Conservation (phyloP, 2,888 invertebrate genomes). For the Eremobia ochroleuca region DNA sequence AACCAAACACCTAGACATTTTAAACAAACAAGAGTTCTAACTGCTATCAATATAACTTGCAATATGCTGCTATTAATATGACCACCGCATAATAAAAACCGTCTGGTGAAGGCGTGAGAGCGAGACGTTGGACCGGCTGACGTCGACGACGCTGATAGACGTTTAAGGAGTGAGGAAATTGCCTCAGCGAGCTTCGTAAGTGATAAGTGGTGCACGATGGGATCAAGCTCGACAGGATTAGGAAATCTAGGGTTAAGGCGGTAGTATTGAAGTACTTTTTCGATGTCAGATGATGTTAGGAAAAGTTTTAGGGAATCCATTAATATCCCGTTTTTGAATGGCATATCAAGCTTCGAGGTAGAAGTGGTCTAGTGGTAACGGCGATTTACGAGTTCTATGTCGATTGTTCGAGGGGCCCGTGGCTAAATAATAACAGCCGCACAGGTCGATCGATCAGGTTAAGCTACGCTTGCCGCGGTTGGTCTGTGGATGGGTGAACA, state of each 20-base stretch:
- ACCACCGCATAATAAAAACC: conserved; percentile 1
- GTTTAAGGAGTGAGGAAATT: conserved; percentile 38
- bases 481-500: too few relatives aligned
- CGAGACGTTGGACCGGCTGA: conserved; percentile 6
- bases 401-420: too few relatives aligned
- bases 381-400: too few relatives aligned
- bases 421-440: too few relatives aligned
- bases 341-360: not conserved
- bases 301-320: not conserved
- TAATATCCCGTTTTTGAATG: not conserved
- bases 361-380: too few relatives aligned
- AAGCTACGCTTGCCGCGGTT: too few relatives aligned
- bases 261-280: conserved; percentile 5
- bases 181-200: conserved; percentile 17
- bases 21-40: not conserved
- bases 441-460: too few relatives aligned
- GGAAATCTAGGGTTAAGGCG: conserved; percentile 11
- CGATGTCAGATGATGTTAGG: not conserved
- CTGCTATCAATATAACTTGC: conserved; percentile 1
- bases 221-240: conserved; percentile 14
- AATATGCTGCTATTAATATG: conserved; percentile 8
- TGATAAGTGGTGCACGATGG: conserved; percentile 40
- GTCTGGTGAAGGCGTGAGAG: not conserved
- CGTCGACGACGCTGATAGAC: conserved; percentile 3
- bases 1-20: not conserved